A percentile compares a stretch with the other conserved stretches of the same genome.
Conservation (phyloP, 2,113 vertebrate genomes). For the Columba livia region DNA sequence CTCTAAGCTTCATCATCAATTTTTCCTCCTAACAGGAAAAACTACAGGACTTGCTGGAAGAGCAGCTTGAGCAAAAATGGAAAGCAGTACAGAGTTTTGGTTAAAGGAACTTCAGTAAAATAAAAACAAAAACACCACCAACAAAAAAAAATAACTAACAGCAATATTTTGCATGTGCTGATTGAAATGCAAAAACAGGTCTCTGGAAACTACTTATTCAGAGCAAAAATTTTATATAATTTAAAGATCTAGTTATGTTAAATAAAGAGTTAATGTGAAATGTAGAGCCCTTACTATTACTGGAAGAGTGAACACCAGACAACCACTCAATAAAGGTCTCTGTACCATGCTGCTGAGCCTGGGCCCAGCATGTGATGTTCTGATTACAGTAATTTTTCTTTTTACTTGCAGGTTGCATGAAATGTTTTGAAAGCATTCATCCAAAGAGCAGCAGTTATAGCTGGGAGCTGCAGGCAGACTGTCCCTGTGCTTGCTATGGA, state of each 20-base stretch:
- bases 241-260: not conserved
- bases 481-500: not conserved
- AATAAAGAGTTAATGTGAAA: not conserved
- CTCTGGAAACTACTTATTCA: not conserved
- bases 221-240: rapidly evolving
- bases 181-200: not conserved
- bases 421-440: not conserved
- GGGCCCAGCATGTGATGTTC: not conserved
- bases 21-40: not conserved
- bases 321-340: not conserved
- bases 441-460: not conserved
- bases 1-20: not conserved
- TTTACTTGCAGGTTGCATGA: not conserved
- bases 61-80: not conserved
- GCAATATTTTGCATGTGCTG: not conserved
- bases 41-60: not conserved
- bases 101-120: not conserved
- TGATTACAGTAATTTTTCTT: slow-evolving; percentile 4
- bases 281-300: not conserved
- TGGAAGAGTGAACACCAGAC: not conserved
- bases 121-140: not conserved
- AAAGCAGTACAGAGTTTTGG: not conserved
- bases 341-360: not conserved
- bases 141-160: not conserved
- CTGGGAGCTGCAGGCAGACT: not conserved